Conservation (phyloP, 92 coral and sea anemone genomes). For the Phymanthus crucifer region DNA sequence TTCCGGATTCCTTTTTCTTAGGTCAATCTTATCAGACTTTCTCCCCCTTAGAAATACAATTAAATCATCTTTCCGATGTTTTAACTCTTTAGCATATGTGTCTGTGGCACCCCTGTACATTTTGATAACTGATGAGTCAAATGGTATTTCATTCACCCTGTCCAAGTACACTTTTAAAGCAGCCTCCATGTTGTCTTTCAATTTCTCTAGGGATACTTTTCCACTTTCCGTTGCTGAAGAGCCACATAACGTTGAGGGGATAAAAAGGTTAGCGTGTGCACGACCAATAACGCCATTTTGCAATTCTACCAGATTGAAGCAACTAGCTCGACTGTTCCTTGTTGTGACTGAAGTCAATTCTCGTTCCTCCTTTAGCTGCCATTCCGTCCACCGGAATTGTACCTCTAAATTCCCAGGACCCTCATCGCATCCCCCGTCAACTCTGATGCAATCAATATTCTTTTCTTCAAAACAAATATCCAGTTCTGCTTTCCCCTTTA, state of each 20-base stretch:
- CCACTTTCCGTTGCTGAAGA: no score
- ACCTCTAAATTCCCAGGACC: constrained; percentile 47
- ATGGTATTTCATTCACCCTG: no score
- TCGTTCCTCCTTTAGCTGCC: constrained; percentile 29
- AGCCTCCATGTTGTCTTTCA: no score
- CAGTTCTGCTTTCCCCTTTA: neutral
- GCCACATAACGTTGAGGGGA: constrained; percentile 50
- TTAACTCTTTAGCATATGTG: no score
- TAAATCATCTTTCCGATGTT: no score
- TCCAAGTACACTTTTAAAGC: no score
- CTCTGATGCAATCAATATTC: constrained; percentile 50
- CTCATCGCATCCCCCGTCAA: constrained; percentile 59
- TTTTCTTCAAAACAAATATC: constrained; percentile 31
- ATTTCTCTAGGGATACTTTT: no score
- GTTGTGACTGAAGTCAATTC: constrained; percentile 41
- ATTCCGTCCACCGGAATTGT: constrained; percentile 56
- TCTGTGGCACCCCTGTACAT: no score
- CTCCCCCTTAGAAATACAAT: no score
- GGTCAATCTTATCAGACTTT: no score
- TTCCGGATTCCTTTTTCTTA: no score
- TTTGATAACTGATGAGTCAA: no score
- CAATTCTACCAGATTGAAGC: constrained; percentile 49
- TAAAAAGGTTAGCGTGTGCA: constrained; percentile 26
- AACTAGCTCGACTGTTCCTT: constrained; percentile 62
- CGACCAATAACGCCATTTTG: constrained; percentile 17